Conservation (phyloP, 2,797 vertebrate genomes). For the Betta splendens region DNA sequence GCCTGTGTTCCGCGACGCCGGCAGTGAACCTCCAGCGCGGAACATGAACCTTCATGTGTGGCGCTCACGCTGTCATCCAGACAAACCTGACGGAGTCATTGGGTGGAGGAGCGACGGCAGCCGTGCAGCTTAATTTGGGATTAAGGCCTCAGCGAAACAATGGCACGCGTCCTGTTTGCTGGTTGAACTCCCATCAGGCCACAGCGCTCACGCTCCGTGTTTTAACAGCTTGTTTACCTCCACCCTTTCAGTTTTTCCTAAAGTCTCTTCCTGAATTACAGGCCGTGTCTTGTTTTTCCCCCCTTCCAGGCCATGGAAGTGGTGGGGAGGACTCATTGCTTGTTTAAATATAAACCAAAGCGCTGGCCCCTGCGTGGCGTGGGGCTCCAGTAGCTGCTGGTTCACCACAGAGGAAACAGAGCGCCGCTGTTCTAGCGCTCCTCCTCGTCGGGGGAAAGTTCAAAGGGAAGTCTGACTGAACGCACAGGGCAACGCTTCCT, state of each 20-base stretch:
- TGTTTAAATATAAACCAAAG: conserved; percentile 82
- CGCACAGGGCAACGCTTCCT: conserved; percentile 55
- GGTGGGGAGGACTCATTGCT: conserved; percentile 78
- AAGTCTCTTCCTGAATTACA: conserved; percentile 77
- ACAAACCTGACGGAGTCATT: conserved; percentile 1
- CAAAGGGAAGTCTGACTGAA: conserved; percentile 60
- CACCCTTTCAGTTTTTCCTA: conserved; percentile 56
- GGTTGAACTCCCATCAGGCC: conserved; percentile 45
- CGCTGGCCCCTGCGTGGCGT: conserved; percentile 69
- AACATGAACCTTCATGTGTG: too few species aligned
- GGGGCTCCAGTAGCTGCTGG: conserved; percentile 73
- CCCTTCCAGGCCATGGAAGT: conserved; percentile 70
- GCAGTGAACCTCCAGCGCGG: conserved; percentile 28
- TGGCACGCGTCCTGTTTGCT: conserved; percentile 65
- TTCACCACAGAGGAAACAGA: conserved; percentile 81
- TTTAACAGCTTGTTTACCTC: conserved; percentile 77
- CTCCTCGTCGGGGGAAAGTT: conserved; percentile 55
- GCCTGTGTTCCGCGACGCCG: conserved; percentile 41
- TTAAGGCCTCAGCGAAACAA: conserved; percentile 53
- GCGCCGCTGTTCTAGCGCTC: conserved; percentile 72
- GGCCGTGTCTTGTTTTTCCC: conserved; percentile 61
- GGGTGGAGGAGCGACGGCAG: neutral
- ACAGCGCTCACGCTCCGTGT: conserved; percentile 54
- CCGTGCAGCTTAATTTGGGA: conserved; percentile 20
- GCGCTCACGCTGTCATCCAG: neutral